Conservation (phyloP, 2,113 vertebrate species). For the Hemiscyllium ocellatum region DNA sequence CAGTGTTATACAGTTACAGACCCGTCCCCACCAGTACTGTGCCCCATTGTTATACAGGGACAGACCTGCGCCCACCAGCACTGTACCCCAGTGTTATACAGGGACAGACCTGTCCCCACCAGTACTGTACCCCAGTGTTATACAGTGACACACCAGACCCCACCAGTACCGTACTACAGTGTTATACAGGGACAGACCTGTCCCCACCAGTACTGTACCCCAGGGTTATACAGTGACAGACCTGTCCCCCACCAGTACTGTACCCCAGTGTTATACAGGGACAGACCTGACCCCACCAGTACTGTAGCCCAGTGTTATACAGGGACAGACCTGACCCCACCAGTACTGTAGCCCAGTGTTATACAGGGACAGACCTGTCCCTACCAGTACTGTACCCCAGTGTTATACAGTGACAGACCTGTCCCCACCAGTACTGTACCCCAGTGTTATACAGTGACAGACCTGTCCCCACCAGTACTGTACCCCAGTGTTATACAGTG, state of each 20-base stretch:
- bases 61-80: neutral
- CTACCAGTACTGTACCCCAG: no score
- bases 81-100: neutral
- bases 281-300: neutral
- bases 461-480: no score
- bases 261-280: neutral
- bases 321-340: no score
- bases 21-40: neutral
- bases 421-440: no score
- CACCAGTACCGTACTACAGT: neutral
- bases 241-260: neutral
- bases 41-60: neutral
- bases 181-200: neutral
- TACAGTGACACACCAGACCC: neutral
- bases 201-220: no score
- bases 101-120: neutral
- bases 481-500: neutral
- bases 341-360: no score
- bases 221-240: neutral
- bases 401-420: neutral
- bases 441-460: no score
- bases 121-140: neutral
- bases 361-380: neutral
- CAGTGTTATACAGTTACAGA: neutral
- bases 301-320: no score